phyloP scores from a whole-genome alignment of 2,797 vertebrate genomes.

The Agapornis canus region DNA sequence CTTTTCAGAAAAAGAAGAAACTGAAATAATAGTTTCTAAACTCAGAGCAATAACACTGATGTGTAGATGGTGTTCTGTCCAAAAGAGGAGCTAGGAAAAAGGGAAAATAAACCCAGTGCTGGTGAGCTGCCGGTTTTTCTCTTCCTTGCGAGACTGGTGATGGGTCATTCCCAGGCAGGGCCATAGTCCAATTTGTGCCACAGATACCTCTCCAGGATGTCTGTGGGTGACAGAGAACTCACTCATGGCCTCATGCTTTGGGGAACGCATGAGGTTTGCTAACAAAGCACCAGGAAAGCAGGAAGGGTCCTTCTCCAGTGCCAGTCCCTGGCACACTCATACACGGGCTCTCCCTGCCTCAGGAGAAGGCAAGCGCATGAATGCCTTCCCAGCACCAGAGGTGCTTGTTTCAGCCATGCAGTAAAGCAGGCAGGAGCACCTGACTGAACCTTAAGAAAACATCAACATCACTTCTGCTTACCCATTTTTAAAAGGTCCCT shows the following conservation, averaged over 20 bases:
- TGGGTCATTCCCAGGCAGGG: not conserved
- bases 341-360: not conserved
- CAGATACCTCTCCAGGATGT: not conserved
- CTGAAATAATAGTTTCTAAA: not conserved
- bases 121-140: not conserved
- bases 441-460: not conserved
- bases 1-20: not conserved
- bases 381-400: not conserved
- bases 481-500: not conserved
- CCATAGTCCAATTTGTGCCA: rapidly evolving
- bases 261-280: not conserved
- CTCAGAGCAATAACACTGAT: not conserved
- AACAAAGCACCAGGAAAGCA: not conserved
- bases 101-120: not conserved
- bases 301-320: not conserved
- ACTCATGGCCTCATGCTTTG: rapidly evolving
- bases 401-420: not conserved
- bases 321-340: not conserved
- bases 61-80: not conserved
- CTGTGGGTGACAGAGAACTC: not conserved
- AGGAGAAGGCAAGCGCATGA: rapidly evolving
- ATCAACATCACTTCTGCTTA: conserved; percentile 13
- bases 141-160: not conserved
- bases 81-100: not conserved
- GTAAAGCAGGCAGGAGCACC: not conserved